phyloP scores from a whole-genome alignment of 2,888 invertebrate species.

The Tipula vernalis region DNA sequence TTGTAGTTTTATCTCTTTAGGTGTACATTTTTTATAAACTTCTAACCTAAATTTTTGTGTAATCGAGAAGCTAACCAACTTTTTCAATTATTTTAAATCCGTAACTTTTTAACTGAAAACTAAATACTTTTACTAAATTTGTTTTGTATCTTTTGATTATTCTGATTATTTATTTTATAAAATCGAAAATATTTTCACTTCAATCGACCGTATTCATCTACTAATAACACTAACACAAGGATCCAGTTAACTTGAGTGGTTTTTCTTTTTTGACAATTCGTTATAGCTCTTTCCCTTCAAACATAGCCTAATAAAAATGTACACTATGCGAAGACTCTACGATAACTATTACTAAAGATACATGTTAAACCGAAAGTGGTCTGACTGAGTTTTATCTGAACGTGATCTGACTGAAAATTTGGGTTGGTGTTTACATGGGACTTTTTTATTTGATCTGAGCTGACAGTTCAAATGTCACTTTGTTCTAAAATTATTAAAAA shows the following conservation, averaged over 20 bases:
- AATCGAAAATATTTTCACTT: background rate
- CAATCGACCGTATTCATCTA: background rate
- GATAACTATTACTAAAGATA: no score
- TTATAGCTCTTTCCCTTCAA: background rate
- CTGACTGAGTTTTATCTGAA: no score
- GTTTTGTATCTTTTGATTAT: background rate
- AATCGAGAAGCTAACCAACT: background rate
- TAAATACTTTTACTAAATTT: background rate
- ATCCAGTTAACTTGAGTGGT: background rate
- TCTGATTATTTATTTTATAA: background rate
- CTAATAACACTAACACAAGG: no score
- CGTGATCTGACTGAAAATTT: no score
- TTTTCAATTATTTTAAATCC: background rate
- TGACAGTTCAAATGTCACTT: no score
- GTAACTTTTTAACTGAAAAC: background rate
- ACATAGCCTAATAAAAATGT: background rate
- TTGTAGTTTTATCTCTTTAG: background rate
- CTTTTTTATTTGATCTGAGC: no score
- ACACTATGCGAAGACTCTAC: no score
- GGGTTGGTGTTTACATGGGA: no score
- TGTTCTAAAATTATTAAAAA: no score
- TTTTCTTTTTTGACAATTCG: background rate
- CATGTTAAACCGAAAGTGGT: no score
- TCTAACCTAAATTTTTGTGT: background rate
- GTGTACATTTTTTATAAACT: background rate